Base-by-base conservation (phyloP, 2,113 vertebrate genomes). In the Ia io region DNA sequence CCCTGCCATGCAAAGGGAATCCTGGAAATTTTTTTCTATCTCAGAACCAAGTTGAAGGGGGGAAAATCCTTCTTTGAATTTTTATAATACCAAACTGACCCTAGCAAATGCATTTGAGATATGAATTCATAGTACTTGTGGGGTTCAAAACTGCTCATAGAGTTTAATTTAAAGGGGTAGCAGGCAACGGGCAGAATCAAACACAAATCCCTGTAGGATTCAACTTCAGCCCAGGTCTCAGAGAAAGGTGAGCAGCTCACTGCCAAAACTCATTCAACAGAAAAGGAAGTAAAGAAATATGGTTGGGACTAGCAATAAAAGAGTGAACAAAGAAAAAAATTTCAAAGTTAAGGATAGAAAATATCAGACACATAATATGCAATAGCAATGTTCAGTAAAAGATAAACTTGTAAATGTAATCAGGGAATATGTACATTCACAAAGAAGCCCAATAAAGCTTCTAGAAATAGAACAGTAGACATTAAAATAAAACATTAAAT, bases 11-110 rank as follows among this genome's bases (percentile, higher is more conserved):
- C 37, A 90, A 83, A 88, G 7, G 17, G 13, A 11, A 87, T 32
- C 28, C 1, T 53, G 20, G 40, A 40, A 84, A 78, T 70, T 28
- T 25, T 56, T 83, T 91, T 16, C 56, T 88, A 42, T 86, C 37
- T 77, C 51, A 84, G 37, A 23, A 30, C 42, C 51, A 89, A 93
- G 6, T 77, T 20, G 9, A 88, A 32, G 17, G 7, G 7, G 30
- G 94, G 89, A 28, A 61, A 90, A 65, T 71, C 42, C 25, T 77
- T 80, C 30, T 84, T 51, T 83, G 56, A 85, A 82, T 93, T 88
- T 96, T 77, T 51, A 37, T 92, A 67, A 88, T 92, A 61, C 13
- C 5, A 35, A 65, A 17, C 8, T 40, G 6, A 4, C 32, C 0
- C 23, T 88, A 77, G 18, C 30, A 85, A 85, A 23, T 40, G 9